Percentiles rank a stretch among this genome's conserved stretches.
Evolutionary conservation across 2,888 invertebrate genomes (phyloP).

Genomic region (Phalera bucephala): DNA sequence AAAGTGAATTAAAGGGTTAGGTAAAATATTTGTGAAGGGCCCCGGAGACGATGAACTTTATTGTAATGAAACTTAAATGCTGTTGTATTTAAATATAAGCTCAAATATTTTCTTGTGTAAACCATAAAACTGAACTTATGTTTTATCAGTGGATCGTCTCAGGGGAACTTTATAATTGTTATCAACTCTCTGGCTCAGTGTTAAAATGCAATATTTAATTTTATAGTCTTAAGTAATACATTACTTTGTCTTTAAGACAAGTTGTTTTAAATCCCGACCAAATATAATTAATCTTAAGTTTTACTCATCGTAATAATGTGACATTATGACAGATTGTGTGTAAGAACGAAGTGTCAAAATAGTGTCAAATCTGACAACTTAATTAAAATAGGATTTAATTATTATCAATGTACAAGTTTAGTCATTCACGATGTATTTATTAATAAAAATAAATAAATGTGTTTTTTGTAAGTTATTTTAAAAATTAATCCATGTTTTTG

Average conservation of each 20-base stretch:
- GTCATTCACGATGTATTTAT: slow-evolving; percentile 71
- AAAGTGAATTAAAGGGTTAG: no score
- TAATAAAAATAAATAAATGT: slow-evolving; percentile 65
- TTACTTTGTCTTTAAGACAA: slow-evolving; percentile 22
- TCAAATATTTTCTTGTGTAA: no score
- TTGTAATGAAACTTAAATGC: no score
- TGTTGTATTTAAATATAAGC: no score
- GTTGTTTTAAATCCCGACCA: slow-evolving; percentile 32
- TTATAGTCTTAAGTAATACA: slow-evolving; percentile 4
- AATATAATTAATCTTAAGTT: slow-evolving; percentile 16
- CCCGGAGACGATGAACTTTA: no score
- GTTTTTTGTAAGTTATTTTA: slow-evolving; percentile 83
- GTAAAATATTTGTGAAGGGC: no score
- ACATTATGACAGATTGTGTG: slow-evolving; percentile 13
- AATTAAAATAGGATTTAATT: slow-evolving; percentile 45
- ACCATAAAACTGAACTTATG: no score
- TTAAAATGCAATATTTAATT: neutral
- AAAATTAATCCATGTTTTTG: slow-evolving; percentile 82
- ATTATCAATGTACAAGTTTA: slow-evolving; percentile 78
- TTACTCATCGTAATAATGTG: neutral
- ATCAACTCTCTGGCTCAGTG: neutral
- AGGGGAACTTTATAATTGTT: no score
- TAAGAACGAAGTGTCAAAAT: slow-evolving; percentile 24
- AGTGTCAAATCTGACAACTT: slow-evolving; percentile 29
- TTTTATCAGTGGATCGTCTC: no score